Evolutionary conservation across 2,888 invertebrate genomes (phyloP).

Genomic region (Coecobrya sp.): DNA sequence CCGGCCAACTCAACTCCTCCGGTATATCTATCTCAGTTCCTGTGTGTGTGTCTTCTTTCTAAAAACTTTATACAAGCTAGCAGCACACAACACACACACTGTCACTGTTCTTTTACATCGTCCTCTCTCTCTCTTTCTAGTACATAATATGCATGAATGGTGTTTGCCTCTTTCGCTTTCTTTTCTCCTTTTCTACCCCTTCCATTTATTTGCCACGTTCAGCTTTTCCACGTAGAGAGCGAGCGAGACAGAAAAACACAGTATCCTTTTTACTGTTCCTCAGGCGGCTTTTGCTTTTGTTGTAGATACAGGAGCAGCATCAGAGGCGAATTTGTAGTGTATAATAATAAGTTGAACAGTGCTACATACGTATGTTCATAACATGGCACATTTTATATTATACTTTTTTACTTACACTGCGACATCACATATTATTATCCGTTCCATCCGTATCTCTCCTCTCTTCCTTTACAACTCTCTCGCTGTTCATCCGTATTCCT

Average conservation of each 20-base stretch:
- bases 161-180: constrained; percentile 63
- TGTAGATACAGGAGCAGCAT: not conserved
- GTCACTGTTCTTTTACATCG: not conserved
- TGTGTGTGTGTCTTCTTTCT: constrained; percentile 28
- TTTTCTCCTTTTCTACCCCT: constrained; percentile 43
- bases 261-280: constrained; percentile 61
- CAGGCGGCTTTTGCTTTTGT: constrained; percentile 54
- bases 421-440: constrained; percentile 32
- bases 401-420: not conserved
- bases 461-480: constrained; percentile 11
- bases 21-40: constrained; percentile 53
- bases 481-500: constrained; percentile 26
- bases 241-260: constrained; percentile 31
- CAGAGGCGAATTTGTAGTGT: constrained; percentile 49
- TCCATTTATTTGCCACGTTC: constrained; percentile 66
- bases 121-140: not conserved
- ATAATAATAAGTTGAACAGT: not conserved
- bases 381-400: constrained; percentile 11
- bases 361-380: not conserved
- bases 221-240: not conserved
- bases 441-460: not conserved
- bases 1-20: constrained; percentile 41
- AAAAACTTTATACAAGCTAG: constrained; percentile 14
- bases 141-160: constrained; percentile 73
- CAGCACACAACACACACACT: not conserved